These are phyloP conservation scores for Butastur rufipennis DNA, from an alignment of 2,113 vertebrate species.

Conservation along the genomic window DNA sequence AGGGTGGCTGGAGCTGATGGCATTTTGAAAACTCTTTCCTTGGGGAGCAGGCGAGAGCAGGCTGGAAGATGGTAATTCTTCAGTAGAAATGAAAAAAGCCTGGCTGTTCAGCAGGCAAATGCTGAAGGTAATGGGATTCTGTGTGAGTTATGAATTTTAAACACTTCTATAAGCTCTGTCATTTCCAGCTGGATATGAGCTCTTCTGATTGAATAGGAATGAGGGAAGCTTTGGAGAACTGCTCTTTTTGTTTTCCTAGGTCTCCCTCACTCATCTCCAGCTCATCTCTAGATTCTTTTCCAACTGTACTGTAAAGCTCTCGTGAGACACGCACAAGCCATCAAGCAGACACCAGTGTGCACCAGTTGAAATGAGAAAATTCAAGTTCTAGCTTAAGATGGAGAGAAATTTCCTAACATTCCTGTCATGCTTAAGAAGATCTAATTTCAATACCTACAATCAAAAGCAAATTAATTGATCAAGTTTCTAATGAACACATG, in stretches of 20 bases:
- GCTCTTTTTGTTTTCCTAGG: background rate
- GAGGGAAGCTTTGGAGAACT: background rate
- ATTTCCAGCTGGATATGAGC: conserved; percentile 26
- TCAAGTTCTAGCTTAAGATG: background rate
- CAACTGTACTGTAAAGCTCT: background rate
- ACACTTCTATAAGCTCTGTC: conserved; percentile 8
- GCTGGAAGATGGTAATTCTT: background rate
- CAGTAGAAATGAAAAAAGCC: background rate
- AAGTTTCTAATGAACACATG: background rate
- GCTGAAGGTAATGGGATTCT: conserved; percentile 46
- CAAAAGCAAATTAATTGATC: background rate
- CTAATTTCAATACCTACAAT: background rate
- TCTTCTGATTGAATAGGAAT: background rate
- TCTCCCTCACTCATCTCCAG: background rate
- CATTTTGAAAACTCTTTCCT: background rate
- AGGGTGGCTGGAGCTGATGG: background rate
- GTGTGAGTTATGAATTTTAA: conserved; percentile 61
- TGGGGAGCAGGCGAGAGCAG: background rate
- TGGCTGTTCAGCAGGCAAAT: conserved; percentile 6
- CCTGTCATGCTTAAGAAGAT: background rate
- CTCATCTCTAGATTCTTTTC: background rate
- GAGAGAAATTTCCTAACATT: background rate
- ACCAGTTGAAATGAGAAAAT: background rate
- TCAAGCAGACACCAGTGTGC: background rate
- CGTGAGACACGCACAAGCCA: background rate